Evolutionary conservation across 30 jellyfish, hydroid and myxozoan species (phyloP), one percentile per base, ranked within the genome.

Genomic region (Catostylus mosaicus): DNA sequence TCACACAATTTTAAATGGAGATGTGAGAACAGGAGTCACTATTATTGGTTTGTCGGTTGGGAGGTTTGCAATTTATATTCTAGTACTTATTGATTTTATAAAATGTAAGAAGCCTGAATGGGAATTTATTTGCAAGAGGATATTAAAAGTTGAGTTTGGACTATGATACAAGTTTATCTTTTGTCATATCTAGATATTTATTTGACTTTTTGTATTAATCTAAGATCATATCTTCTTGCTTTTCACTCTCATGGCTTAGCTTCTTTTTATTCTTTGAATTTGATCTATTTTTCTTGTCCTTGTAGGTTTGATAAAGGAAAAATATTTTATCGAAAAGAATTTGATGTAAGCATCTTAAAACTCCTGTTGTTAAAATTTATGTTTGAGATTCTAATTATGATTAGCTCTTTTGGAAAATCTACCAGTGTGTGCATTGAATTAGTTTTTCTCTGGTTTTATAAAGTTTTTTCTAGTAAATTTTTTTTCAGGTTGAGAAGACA

Each of bases 1-100:
- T 35, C 97, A 87, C 50, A 88, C 99, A 27, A 71, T 96, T 23
- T 65, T 90, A 31, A 78, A 82, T 79, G 97, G 97, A 16, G 98
- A 90, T 66, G 14, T n/a, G 36, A 43, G 30, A 40, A 86, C 99
- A 19, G 99, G 99, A 43, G 89, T 96, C 6, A 76, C 97, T 6
- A 81, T 96, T 9, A 90, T 89, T 31, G 97, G 87, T 24, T 35
- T 96, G 34, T 96, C 99, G 6, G 60, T 75, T 9, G 88, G 88
- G 60, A 89, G 87, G 98, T 88, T 37, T 30, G 87, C 9, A 6
- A 3, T 19, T 77, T 40, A 40, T 62, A 26, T 46, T 73, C 50
- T 6, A 31, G 9, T 3, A 4, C 64, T 30, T 6, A 32, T 9
- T n/a, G n/a, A n/a, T n/a, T n/a, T n/a, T n/a, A n/a, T 5, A 50